Evolutionary conservation across 2,113 vertebrate genomes (phyloP).

Genomic region (Uropsilus gracilis): DNA sequence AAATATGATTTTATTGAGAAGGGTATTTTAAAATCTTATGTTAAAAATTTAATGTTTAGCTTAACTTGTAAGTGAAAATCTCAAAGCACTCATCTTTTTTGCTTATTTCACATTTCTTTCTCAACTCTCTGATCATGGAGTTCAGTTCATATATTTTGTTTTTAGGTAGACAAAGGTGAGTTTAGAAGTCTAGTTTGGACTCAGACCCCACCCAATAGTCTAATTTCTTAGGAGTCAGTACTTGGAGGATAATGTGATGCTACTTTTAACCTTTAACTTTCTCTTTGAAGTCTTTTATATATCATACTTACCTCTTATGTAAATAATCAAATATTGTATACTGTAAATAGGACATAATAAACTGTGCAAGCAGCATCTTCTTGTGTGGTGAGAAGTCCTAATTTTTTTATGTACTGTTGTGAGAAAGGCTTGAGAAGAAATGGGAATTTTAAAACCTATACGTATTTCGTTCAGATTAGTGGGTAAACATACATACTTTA

Average conservation of each 20-base stretch:
- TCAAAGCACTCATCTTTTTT: constrained; percentile 48
- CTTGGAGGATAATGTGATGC: not conserved
- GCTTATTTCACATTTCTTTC: constrained; percentile 46
- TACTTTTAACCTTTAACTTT: constrained; percentile 48
- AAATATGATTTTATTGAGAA: constrained; percentile 66
- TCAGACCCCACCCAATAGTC: not conserved
- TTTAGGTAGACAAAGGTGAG: not conserved
- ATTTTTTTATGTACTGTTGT: not conserved
- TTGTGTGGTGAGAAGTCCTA: not conserved
- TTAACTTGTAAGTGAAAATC: constrained; percentile 42
- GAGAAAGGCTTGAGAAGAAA: constrained; percentile 20
- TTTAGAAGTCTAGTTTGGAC: not conserved
- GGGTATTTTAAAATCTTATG: constrained; percentile 47
- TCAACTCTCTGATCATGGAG: not conserved
- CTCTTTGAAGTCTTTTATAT: constrained; percentile 45
- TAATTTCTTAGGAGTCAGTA: constrained; percentile 19
- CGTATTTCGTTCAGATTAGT: constrained; percentile 28
- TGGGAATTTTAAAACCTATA: constrained; percentile 24
- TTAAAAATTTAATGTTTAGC: constrained; percentile 29
- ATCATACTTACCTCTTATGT: constrained; percentile 31
- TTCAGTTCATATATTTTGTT: constrained; percentile 44
- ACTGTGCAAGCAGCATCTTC: constrained; percentile 7
- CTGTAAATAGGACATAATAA: not conserved
- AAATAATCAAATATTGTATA: constrained; percentile 42
- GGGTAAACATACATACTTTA: constrained; percentile 20